Evolutionary conservation across 2,888 invertebrate genomes (phyloP).

Genomic region (Tigriopus californicus): DNA sequence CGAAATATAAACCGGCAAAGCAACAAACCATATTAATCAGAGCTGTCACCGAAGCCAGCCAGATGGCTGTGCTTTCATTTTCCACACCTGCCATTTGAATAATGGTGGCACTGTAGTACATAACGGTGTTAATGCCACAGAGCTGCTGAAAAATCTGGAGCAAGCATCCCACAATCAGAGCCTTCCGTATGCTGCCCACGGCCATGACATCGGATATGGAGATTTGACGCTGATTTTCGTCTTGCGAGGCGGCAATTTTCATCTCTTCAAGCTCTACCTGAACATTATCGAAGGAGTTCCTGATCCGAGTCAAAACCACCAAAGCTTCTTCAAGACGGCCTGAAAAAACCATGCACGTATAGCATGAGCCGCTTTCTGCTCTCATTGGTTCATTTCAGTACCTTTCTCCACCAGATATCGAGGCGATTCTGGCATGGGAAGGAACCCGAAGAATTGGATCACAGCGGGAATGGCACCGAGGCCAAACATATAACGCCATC

Average conservation of each 20-base stretch:
- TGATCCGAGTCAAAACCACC: neutral
- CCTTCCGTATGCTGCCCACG: too few relatives aligned
- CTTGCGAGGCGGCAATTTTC: neutral
- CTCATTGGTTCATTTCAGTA: neutral
- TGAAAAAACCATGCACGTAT: too few relatives aligned
- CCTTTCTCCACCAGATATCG: neutral
- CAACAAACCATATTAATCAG: neutral
- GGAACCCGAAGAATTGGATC: neutral
- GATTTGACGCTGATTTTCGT: too few relatives aligned
- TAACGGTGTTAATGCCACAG: neutral
- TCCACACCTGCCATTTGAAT: neutral
- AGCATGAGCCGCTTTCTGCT: too few relatives aligned
- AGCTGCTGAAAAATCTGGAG: neutral
- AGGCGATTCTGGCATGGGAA: neutral
- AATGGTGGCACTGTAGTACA: slow-evolving; percentile 2
- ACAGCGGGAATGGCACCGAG: neutral
- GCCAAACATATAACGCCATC: neutral
- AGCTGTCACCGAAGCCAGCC: neutral
- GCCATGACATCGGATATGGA: too few relatives aligned
- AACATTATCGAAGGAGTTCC: neutral
- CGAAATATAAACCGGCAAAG: neutral
- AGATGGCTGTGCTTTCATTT: neutral
- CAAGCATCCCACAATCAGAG: too few relatives aligned
- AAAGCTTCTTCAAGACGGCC: neutral
- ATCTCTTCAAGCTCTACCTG: neutral